Percentiles rank a stretch among this genome's conserved stretches.
Conservation (phyloP, 2,797 vertebrate species). For the Pogonophryne albipinna region DNA sequence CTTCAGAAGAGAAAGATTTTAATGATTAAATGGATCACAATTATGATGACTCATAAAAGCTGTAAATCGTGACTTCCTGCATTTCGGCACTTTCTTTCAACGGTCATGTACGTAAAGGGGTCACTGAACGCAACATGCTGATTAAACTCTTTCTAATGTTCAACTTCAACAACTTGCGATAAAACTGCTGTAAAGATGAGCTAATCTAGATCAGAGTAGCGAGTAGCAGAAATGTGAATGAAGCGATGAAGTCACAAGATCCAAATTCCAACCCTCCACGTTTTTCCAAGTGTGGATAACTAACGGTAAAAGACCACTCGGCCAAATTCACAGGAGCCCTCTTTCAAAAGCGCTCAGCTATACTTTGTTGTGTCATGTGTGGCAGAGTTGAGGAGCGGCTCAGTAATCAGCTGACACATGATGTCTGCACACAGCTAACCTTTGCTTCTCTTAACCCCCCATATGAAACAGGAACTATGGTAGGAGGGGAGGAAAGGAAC, state of each 20-base stretch:
- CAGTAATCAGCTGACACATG: slow-evolving; percentile 55
- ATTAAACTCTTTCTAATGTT: slow-evolving; percentile 38
- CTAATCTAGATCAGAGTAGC: slow-evolving; percentile 31
- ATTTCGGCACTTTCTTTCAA: neutral
- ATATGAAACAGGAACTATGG: slow-evolving; percentile 69
- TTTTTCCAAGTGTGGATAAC: slow-evolving; percentile 17
- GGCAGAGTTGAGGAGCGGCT: slow-evolving; percentile 21
- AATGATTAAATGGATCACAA: slow-evolving; percentile 25
- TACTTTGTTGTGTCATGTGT: slow-evolving; percentile 25
- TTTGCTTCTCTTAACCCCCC: slow-evolving; percentile 59
- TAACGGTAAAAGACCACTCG: neutral
- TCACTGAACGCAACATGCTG: slow-evolving; percentile 54
- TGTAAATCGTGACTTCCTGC: slow-evolving; percentile 29
- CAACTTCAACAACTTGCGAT: slow-evolving; percentile 26
- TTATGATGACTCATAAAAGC: slow-evolving; percentile 30
- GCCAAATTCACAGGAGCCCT: slow-evolving; percentile 25
- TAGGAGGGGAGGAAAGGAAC: slow-evolving; percentile 56
- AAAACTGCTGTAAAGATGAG: slow-evolving; percentile 52
- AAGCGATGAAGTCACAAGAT: slow-evolving; percentile 48
- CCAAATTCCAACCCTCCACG: slow-evolving; percentile 35
- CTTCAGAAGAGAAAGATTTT: slow-evolving; percentile 17
- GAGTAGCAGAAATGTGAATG: slow-evolving; percentile 14
- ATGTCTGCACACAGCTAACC: slow-evolving; percentile 63
- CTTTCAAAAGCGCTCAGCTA: slow-evolving; percentile 7
- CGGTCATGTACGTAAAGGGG: slow-evolving; percentile 28